A percentile compares a stretch with the other conserved stretches of the same genome.
These are phyloP conservation scores for Leptinotarsa tumamoca DNA, from an alignment of 2,888 invertebrate species.

Conservation along the genomic window DNA sequence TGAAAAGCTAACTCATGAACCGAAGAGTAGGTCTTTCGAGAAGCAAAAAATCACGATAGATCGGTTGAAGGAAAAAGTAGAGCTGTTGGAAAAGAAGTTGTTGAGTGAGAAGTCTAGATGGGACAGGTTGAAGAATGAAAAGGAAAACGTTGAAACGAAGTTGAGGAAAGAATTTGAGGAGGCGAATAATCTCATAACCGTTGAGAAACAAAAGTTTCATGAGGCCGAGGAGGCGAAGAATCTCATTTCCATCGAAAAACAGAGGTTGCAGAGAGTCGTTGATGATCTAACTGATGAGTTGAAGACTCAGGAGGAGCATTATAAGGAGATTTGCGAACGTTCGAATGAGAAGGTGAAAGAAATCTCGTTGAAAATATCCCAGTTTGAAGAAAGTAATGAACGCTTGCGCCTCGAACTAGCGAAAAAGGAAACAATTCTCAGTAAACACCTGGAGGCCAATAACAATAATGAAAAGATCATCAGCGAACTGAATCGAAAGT, in stretches of 20 bases:
- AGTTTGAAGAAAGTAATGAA: constrained; percentile 28
- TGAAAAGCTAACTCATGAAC: constrained; percentile 14
- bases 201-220: constrained; percentile 26
- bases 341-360: constrained; percentile 30
- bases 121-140: constrained; percentile 14
- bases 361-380: constrained; percentile 32
- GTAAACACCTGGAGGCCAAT: constrained; percentile 25
- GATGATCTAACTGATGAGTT: constrained; percentile 26
- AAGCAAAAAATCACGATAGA: constrained; percentile 49
- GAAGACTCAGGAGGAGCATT: constrained; percentile 30
- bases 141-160: constrained; percentile 17
- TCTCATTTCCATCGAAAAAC: constrained; percentile 25
- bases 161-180: constrained; percentile 8
- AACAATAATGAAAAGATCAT: constrained; percentile 21
- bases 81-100: constrained; percentile 29
- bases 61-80: constrained; percentile 42
- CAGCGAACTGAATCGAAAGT: constrained; percentile 18
- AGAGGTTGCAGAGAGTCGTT: constrained; percentile 28
- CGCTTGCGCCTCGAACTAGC: constrained; percentile 18
- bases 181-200: neutral
- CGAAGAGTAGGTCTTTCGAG: constrained; percentile 44
- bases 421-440: constrained; percentile 33
- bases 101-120: constrained; percentile 32
- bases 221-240: neutral
- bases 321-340: constrained; percentile 18